Evolutionary conservation across 2,797 vertebrate species (phyloP).

Genomic region (Sandelia bainsii): DNA sequence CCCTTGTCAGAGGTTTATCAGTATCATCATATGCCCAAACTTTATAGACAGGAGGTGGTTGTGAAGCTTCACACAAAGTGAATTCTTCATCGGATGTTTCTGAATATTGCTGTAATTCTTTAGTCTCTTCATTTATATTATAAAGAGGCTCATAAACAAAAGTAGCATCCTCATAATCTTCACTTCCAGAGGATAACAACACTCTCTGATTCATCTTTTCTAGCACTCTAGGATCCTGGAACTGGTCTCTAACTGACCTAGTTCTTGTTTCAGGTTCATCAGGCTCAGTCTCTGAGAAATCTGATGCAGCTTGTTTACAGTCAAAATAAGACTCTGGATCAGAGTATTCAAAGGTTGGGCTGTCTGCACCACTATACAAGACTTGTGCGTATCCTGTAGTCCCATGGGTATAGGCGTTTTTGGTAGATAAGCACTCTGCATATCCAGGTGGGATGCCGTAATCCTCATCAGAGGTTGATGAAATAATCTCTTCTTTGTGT

Average conservation of each 20-base stretch:
- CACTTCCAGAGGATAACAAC: conserved; percentile 75
- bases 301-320: conserved; percentile 74
- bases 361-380: conserved; percentile 26
- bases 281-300: conserved; percentile 75
- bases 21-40: conserved; percentile 71
- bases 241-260: conserved; percentile 6
- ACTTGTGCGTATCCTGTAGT: conserved; percentile 36
- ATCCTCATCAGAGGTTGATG: conserved; percentile 65
- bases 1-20: conserved; percentile 87
- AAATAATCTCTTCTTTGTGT: conserved; percentile 39
- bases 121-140: conserved; percentile 35
- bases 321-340: conserved; percentile 80
- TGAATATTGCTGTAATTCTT: conserved; percentile 39
- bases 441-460: conserved; percentile 44
- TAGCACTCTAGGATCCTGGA: conserved; percentile 16
- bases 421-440: conserved; percentile 28
- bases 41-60: conserved; percentile 71
- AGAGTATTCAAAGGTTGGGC: conserved; percentile 61
- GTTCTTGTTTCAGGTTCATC: conserved; percentile 47
- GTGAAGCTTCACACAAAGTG: conserved; percentile 79
- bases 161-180: conserved; percentile 81
- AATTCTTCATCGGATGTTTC: conserved; percentile 67
- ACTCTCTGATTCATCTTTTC: conserved; percentile 36
- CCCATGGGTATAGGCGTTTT: conserved; percentile 13
- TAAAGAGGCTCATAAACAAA: conserved; percentile 79